Conservation (phyloP, 53 echinoderm and acorn worm species). For the Antedon mediterranea region DNA sequence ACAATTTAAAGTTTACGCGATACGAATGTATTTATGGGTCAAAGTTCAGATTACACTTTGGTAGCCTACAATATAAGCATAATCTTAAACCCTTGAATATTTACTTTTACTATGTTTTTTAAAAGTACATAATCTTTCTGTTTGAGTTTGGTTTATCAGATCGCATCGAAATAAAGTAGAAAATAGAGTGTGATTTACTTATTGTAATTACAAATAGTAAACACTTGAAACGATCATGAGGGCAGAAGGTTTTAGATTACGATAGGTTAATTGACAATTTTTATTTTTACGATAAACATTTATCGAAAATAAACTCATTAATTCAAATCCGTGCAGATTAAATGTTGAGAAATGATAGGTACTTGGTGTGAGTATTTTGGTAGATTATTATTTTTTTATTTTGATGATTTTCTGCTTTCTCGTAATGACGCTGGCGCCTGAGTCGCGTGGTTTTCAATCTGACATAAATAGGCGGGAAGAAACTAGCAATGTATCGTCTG, state of each 20-base stretch:
- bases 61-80: too few species aligned
- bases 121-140: not conserved
- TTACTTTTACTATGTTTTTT: not conserved
- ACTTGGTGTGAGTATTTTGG: not conserved
- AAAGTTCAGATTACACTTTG: too few species aligned
- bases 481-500: not conserved
- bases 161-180: not conserved
- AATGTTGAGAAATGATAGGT: not conserved
- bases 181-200: not conserved
- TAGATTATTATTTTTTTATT: not conserved
- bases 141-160: not conserved
- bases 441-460: not conserved
- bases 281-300: not conserved
- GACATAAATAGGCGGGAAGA: not conserved
- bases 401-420: not conserved
- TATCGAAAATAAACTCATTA: not conserved
- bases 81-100: too few species aligned
- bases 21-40: too few species aligned
- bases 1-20: too few species aligned
- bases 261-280: not conserved
- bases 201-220: not conserved
- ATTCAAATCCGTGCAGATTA: not conserved
- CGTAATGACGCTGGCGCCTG: not conserved
- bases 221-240: not conserved
- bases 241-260: not conserved